These are phyloP conservation scores for Meles meles DNA, from an alignment of 2,113 vertebrate genomes.

Conservation along the genomic window DNA sequence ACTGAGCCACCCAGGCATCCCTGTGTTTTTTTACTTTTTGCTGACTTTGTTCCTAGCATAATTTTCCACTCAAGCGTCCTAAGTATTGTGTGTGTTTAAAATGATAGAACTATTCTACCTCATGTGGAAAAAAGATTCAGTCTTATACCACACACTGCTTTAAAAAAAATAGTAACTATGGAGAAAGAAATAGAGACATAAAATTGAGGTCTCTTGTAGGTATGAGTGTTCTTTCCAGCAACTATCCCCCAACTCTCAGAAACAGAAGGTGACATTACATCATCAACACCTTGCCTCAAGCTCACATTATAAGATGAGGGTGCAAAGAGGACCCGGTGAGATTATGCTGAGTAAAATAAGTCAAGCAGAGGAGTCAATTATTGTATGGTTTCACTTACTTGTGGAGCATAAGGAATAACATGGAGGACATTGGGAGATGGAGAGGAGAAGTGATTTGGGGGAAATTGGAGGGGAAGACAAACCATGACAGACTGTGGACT, in stretches of 20 bases:
- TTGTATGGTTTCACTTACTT: no score
- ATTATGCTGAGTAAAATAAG: no score
- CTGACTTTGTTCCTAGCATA: constrained; percentile 83
- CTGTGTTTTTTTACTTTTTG: constrained; percentile 83
- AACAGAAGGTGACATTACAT: not conserved
- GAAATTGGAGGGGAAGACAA: no score
- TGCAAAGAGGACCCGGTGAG: not conserved
- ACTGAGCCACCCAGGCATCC: no score
- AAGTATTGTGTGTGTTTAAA: constrained; percentile 82
- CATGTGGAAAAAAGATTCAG: constrained; percentile 73
- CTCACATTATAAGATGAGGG: not conserved
- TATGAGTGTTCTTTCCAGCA: not conserved
- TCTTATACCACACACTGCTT: constrained; percentile 75
- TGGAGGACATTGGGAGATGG: no score
- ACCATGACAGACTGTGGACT: no score
- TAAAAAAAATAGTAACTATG: not conserved
- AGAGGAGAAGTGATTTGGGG: no score
- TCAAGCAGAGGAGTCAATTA: no score
- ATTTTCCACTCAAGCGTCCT: constrained; percentile 81
- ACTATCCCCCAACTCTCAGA: not conserved
- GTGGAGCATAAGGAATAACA: no score
- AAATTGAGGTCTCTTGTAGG: not conserved
- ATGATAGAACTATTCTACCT: constrained; percentile 75
- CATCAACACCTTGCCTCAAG: not conserved
- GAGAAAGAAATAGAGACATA: not conserved